Conservation (phyloP, 2,797 vertebrate genomes). For the Gadopsis bispinosus region DNA sequence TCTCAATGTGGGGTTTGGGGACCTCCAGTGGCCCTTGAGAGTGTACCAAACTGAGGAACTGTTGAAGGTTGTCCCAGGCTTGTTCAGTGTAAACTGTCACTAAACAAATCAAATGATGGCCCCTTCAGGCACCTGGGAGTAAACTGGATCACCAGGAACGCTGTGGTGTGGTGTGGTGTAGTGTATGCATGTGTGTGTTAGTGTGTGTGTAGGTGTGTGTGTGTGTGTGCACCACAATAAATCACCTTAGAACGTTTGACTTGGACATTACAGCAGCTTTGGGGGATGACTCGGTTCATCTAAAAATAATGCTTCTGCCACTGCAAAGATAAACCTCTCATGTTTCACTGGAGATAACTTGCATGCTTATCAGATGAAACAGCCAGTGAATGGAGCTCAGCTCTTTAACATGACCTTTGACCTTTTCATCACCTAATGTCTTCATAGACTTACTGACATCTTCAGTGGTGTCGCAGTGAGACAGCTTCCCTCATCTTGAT, state of each 20-base stretch:
- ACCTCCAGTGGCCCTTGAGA: slow-evolving; percentile 13
- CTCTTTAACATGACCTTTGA: slow-evolving; percentile 29
- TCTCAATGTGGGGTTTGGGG: not conserved
- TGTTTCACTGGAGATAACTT: slow-evolving; percentile 35
- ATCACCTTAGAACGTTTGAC: not conserved
- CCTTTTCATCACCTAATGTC: slow-evolving; percentile 31
- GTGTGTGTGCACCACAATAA: not conserved
- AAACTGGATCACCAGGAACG: not conserved
- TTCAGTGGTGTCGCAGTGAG: not conserved
- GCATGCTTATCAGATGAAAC: slow-evolving; percentile 43
- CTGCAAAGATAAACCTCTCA: slow-evolving; percentile 38
- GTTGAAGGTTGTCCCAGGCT: not conserved
- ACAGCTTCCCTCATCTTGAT: not conserved
- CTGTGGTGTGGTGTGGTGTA: not conserved
- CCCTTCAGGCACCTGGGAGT: not conserved
- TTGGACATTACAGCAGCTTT: not conserved
- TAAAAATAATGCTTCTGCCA: slow-evolving; percentile 45
- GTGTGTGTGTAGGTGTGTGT: not conserved
- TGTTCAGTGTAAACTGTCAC: not conserved
- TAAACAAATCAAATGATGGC: not conserved
- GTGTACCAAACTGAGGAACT: not conserved
- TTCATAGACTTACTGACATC: not conserved
- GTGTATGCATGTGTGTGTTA: not conserved
- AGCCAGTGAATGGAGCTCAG: slow-evolving; percentile 19
- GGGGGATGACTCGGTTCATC: not conserved